Evolutionary conservation across 2,888 invertebrate genomes (phyloP), one percentile per base, ranked within the genome.

Genomic region (Spialia ferax): DNA sequence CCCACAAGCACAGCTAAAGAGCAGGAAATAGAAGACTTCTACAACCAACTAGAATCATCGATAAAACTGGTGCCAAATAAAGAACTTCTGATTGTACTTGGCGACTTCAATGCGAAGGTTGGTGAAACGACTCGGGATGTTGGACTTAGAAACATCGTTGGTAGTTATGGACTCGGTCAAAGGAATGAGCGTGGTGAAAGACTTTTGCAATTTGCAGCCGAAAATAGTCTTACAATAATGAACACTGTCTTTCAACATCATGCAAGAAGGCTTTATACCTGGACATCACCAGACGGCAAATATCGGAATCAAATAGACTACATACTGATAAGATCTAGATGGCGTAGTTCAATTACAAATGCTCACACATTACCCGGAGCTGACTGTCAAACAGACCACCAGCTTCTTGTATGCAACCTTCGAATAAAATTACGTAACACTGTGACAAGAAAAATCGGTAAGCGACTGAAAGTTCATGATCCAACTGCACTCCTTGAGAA

Each of bases 261-360:
- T 11, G 32, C n/a, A n/a, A 26, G 55, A 13, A 55, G 32, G 15
- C 20, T 55, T 8, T 55, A 55, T 8, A 55, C 15, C 18, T 55
- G 55, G 55, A 55, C 29, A 3, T 55, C 32, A 4, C 55, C 55
- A 10, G 29, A 55, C 32, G 32, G 20, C 18, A 20, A 10, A 18
- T 20, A 56, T 10, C 29, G 55, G 10, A 55, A 55, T 11, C 55
- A 55, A 10, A 55, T 54, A 1, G 54, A 54, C 15, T 55, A 55
- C 29, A 26, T 29, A 8, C 7, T 73, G 13, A 65, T 69, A 7
- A 6, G 42, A 11, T 61, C 68, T 1, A 56, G 70, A 11, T 73
- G 70, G 69, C 60, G 22, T 57, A 65, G 62, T 0, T 70, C 60
- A 0, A 63, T 73, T 10, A 18, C 13, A 3, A 38, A 38, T 2